Evolutionary conservation across 2,888 invertebrate species (phyloP), one percentile per base, ranked within the genome.

Genomic region (Orchesellides sinensis): DNA sequence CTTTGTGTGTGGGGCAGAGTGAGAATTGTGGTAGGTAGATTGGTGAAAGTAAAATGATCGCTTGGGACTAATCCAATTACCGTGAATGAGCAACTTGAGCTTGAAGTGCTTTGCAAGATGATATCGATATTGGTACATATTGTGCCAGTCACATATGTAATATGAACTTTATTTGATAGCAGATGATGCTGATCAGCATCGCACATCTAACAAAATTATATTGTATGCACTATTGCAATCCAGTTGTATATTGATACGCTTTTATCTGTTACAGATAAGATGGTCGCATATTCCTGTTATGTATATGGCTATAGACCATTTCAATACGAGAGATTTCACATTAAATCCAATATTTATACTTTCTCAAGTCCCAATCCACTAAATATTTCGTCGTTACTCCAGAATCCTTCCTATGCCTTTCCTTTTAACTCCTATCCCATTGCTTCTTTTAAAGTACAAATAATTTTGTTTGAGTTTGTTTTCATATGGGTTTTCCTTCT

Each of bases 1-100:
- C 52, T 3, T 21, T 35, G 35, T 12, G 12, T 5, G 35, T 40
- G 63, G 63, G 63, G 63, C 0, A 63, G 17, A 21, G 40, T 63
- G 63, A 63, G 63, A 40, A 4, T 23, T 45, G 27, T 40, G 40
- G 23, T 59, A 27, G 21, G 21, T 4, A 40, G 19, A 23, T 12
- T 12, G 23, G 23, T 8, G 49, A 66, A 49, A 35, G 45, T 29
- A 68, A 77, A 77, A 68, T 54, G 77, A 59, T 77, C 77, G 17
- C 68, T 10, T 17, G 77, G 68, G 77, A 77, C 68, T 77, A 77
- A 77, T 77, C 77, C 77, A 77, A 77, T 77, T 77, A 77, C 68
- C n/a, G 19, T 27, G 77, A 77, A 77, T 68, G 77, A 59, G 77
- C 77, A 54, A 59, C 77, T 68, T 59, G 56, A 77, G 77, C 59